Base-by-base conservation (phyloP, 1,140 invertebrate genomes). In the Camponotus vicinus region DNA sequence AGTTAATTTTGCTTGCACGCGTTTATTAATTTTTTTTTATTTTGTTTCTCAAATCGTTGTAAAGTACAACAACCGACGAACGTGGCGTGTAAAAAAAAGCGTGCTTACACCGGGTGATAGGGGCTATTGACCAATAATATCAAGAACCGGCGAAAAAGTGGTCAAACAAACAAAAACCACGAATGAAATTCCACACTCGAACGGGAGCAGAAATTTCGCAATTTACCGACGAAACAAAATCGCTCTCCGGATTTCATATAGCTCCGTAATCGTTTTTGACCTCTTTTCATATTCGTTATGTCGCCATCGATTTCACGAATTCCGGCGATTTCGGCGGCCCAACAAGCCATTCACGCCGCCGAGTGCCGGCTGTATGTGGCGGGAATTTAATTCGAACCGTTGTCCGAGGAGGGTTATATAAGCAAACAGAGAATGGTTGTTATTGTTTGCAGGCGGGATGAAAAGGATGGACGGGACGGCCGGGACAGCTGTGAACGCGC, bases 401-500 rank as follows among this genome's bases (percentile, higher is more conserved):
- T 69, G 18, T 73, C 55, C 79, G 67, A 55, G 78, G 77, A 64
- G 57, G 40, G 21, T 88, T 88, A 88, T 90, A 90, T 90, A 90
- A 90, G 89, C 89, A 90, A 90, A 90, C 89, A 88, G 89, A 90
- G 86, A 90, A 90, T 90, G 89, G 89, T 90, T 90, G 89, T 90
- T 90, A 90, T 90, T 90, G 89, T 90, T 90, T 90, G 89, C 49
- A 52, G 90, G 57, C 89, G 86, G 78, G 89, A 90, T 88, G 86
- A 90, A 90, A 88, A 90, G 89, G 86, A 90, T 79, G 86, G 86
- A 63, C 57, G 57, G 75, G 40, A 87, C 61, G 86, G 80, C 42
- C 34, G 73, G 86, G 89, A 90, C 88, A 89, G 85, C 86, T 90
- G 90, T 87, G 88, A 88, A 79, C 87, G 85, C 78, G 86, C 66